phyloP scores from a whole-genome alignment of 92 coral and sea anemone genomes.

The Porites cylindrica region DNA sequence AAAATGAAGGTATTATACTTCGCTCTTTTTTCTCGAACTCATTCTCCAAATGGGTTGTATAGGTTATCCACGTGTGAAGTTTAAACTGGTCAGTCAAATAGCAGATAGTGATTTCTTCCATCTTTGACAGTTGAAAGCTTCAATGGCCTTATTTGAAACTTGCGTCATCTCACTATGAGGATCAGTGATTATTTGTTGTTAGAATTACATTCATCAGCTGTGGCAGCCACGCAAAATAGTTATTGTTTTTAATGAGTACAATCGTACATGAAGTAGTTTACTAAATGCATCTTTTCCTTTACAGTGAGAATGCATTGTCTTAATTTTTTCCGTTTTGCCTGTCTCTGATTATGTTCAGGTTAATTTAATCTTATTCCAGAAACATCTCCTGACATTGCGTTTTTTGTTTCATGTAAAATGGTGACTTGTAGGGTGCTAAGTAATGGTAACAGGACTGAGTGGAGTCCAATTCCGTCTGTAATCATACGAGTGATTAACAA shows the following conservation, averaged over 20 bases:
- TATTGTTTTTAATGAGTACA: neutral
- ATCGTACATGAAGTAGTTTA: neutral
- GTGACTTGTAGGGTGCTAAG: too few relatives aligned
- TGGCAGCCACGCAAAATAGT: neutral
- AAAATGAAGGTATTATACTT: conserved; percentile 88
- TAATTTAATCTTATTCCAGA: too few relatives aligned
- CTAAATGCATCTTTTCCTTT: neutral
- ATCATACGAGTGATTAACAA: too few relatives aligned
- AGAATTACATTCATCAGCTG: neutral
- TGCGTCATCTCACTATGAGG: too few relatives aligned
- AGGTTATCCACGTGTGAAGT: conserved; percentile 20
- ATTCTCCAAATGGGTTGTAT: neutral
- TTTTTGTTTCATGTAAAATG: too few relatives aligned
- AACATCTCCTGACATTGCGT: too few relatives aligned
- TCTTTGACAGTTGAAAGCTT: neutral
- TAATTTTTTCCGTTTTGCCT: too few relatives aligned
- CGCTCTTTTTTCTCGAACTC: neutral
- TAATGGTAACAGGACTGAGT: too few relatives aligned
- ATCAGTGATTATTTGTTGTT: too few relatives aligned
- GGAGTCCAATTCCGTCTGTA: too few relatives aligned
- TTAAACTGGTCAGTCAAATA: neutral
- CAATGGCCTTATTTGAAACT: neutral
- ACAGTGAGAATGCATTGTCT: too few relatives aligned
- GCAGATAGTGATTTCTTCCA: neutral
- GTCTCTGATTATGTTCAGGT: too few relatives aligned